Percentiles rank a stretch among this genome's conserved stretches.
phyloP scores from a whole-genome alignment of 2,797 vertebrate species.

The Epinephelus coioides region DNA sequence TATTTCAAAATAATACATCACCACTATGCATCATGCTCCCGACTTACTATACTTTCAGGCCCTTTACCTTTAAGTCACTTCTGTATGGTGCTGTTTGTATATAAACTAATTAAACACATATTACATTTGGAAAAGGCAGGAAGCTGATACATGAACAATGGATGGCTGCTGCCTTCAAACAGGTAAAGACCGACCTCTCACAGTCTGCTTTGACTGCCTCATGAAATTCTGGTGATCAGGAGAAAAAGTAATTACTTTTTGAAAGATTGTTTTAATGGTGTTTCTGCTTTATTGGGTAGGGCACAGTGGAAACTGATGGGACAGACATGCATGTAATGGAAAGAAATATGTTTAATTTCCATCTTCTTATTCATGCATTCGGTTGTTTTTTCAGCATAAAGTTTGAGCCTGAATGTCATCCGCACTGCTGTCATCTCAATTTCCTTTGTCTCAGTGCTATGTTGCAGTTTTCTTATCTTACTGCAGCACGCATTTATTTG shows the following conservation, averaged over 20 bases:
- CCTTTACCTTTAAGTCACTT: not conserved
- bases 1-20: not conserved
- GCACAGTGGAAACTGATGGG: conserved; percentile 28
- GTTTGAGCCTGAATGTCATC: conserved; percentile 9
- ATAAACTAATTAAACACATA: not conserved
- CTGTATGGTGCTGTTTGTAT: not conserved
- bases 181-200: conserved; percentile 33
- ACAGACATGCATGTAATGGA: conserved; percentile 28
- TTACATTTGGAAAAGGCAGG: conserved; percentile 1
- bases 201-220: conserved; percentile 19
- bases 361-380: conserved; percentile 35
- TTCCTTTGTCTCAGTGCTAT: not conserved
- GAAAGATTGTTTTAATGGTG: conserved; percentile 45
- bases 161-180: conserved; percentile 28
- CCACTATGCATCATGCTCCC: not conserved
- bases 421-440: conserved; percentile 4
- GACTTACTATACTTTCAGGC: not conserved
- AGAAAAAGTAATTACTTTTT: conserved; percentile 55
- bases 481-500: not conserved
- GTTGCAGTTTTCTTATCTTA: not conserved
- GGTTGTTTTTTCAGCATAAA: conserved; percentile 31
- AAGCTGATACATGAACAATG: conserved; percentile 9
- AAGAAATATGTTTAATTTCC: conserved; percentile 36
- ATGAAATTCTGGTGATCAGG: conserved; percentile 38
- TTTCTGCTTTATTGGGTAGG: conserved; percentile 54